A percentile compares a stretch with the other conserved stretches of the same genome.
These are phyloP conservation scores for Columba janthina DNA, from an alignment of 2,113 vertebrate genomes.

Conservation along the genomic window DNA sequence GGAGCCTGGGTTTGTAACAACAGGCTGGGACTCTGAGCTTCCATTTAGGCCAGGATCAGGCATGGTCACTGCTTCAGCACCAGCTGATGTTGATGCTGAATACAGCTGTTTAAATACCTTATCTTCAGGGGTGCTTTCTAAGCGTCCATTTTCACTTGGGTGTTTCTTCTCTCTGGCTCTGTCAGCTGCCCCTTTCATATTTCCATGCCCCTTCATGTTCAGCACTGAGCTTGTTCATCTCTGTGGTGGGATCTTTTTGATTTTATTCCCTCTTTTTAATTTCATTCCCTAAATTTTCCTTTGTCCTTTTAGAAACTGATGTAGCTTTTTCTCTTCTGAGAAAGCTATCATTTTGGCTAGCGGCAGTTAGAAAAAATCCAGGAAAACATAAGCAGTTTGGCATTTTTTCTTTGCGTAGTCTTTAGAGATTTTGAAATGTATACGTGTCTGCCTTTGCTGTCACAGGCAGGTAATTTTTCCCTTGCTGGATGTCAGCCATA, in stretches of 20 bases:
- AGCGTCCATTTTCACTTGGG: accelerated
- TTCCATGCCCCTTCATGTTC: not conserved
- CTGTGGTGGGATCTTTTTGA: not conserved
- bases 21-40: not conserved
- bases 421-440: not conserved
- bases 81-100: not conserved
- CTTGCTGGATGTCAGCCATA: conserved; percentile 14
- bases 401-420: not conserved
- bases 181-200: not conserved
- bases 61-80: not conserved
- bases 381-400: not conserved
- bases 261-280: not conserved
- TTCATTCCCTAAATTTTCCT: not conserved
- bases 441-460: not conserved
- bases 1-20: not conserved
- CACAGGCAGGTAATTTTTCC: conserved; percentile 2
- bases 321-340: not conserved
- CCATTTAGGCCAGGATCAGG: accelerated
- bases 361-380: not conserved
- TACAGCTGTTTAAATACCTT: not conserved
- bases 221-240: not conserved
- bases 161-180: not conserved
- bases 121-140: not conserved
- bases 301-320: not conserved
- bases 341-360: not conserved